Conservation (phyloP, 2,888 invertebrate genomes). For the Onthophagus sagittarius region DNA sequence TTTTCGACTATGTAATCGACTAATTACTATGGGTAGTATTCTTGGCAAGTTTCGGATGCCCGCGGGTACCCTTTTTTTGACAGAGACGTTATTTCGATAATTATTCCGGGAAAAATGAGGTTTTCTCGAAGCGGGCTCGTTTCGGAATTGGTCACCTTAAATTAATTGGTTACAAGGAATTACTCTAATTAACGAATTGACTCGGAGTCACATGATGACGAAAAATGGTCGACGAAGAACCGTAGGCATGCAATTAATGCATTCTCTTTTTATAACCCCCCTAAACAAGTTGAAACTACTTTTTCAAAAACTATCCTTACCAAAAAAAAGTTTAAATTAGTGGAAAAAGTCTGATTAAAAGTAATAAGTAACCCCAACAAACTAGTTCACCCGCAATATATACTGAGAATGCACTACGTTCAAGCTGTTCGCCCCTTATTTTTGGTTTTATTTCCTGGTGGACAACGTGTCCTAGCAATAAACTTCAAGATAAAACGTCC, state of each 20-base stretch:
- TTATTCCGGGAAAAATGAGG: neutral
- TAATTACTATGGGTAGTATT: neutral
- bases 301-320: neutral
- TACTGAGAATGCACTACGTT: neutral
- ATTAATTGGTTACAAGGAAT: conserved; percentile 27
- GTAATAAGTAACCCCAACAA: neutral
- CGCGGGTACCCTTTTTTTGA: neutral
- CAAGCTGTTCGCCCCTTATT: neutral
- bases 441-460: neutral
- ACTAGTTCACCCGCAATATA: neutral
- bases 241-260: neutral
- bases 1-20: neutral
- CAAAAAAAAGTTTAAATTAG: neutral
- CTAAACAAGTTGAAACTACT: neutral
- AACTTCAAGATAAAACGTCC: neutral
- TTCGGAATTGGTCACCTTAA: neutral
- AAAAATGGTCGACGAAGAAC: neutral
- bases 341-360: neutral
- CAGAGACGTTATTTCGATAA: neutral
- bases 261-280: no score
- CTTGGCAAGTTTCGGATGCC: neutral
- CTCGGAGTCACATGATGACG: neutral
- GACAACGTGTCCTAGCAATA: neutral
- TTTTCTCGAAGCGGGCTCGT: neutral
- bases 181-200: conserved; percentile 25